Evolutionary conservation across 2,113 vertebrate genomes (phyloP), one percentile per base, ranked within the genome.

Genomic region (Microtus ochrogaster): DNA sequence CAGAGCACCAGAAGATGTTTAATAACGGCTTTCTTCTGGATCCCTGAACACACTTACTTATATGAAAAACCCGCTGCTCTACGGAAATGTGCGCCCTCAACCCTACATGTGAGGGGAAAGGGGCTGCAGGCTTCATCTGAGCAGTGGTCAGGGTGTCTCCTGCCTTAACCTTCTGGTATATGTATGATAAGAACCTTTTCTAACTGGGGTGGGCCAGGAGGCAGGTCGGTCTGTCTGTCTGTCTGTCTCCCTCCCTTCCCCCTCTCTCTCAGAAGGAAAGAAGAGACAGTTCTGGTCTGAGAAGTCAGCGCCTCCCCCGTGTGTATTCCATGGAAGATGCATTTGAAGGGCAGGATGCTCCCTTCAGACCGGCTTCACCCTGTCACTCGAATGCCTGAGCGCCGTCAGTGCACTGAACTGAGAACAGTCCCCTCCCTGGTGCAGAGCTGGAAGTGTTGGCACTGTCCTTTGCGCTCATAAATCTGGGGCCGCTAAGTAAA

Each of bases 1-100:
- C 68, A 65, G 14, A 74, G 73, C 74, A 26, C 61, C 83, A 81
- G 89, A 95, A 89, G 58, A 55, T 94, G 72, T 83, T 94, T 90
- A 94, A 94, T 91, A 89, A 91, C 17, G 92, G 58, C 36, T 93
- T 89, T 91, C 39, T 68, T 82, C 73, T 36, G 36, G 89, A 76
- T 93, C 74, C 82, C 16, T 89, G 89, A 49, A 61, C 89, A 72
- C 19, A 86, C 10, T 90, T 47, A 63, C 26, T 78, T 63, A 72
- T 55, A 66, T 28, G 58, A 66, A 82, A 94, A 95, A 33, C 47
- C 47, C 41, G 70, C 44, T 47, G 55, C 84, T 84, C 1, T 55
- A 36, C 2, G 36, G 82, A 87, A 87, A 93, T 14, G 41, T 22
- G 5, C 72, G 49, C 49, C 83, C 49, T 86, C 49, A 85, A 78